Percentiles rank a stretch among this genome's conserved stretches.
Evolutionary conservation across 2,888 invertebrate genomes (phyloP).

Genomic region (Mythimna loreyi): DNA sequence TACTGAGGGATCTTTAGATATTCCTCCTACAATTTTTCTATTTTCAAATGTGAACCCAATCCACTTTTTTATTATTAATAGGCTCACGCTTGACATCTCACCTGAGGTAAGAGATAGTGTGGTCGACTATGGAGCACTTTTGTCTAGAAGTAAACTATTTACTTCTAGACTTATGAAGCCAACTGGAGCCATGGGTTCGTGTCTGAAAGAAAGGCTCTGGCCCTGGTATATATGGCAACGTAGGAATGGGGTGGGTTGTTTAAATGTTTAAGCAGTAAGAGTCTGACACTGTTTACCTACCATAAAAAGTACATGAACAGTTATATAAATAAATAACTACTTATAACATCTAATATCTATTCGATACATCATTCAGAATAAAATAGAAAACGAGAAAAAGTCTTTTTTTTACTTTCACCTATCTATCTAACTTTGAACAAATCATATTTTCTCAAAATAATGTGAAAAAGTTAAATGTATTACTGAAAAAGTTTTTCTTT

Average conservation of each 20-base stretch:
- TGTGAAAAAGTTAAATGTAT: conserved; percentile 33
- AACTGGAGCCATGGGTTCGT: no score
- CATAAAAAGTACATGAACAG: no score
- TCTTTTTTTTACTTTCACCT: not conserved
- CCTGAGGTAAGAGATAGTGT: no score
- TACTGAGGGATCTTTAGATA: conserved; percentile 43
- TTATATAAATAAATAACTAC: not conserved
- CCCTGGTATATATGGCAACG: no score
- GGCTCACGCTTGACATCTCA: no score
- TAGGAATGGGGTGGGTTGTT: no score
- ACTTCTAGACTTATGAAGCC: no score
- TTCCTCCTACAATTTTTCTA: conserved; percentile 14
- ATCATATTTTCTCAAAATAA: conserved; percentile 31
- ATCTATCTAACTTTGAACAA: conserved; percentile 37
- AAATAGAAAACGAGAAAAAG: not conserved
- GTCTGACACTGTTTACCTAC: no score
- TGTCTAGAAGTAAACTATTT: no score
- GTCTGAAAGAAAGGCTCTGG: no score
- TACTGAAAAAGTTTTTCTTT: conserved; percentile 38
- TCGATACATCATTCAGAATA: not conserved
- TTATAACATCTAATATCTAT: not conserved
- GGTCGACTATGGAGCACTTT: no score
- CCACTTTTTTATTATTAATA: not conserved
- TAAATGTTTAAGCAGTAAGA: no score
- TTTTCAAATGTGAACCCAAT: conserved; percentile 1